Percentiles rank a stretch among this genome's conserved stretches.
Conservation (phyloP, 1,140 invertebrate genomes). For the Brachionus asplanchnoidis region DNA sequence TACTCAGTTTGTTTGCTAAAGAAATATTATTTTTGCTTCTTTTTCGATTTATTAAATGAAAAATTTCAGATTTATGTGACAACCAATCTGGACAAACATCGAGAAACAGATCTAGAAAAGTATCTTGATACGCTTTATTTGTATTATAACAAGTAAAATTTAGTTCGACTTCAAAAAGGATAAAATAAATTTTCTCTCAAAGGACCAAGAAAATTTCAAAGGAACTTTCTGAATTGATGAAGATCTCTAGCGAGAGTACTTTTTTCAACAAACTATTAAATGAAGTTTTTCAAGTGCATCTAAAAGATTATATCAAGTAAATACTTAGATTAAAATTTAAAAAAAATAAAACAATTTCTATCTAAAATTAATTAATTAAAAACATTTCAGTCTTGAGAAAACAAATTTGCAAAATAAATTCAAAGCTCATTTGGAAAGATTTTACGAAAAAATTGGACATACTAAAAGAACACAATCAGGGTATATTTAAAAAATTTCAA, state of each 20-base stretch:
- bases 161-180: neutral
- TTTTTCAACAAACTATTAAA: conserved; percentile 74
- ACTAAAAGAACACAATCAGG: conserved; percentile 31
- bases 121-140: conserved; percentile 83
- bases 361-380: neutral
- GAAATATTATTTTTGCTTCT: too few relatives aligned
- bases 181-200: neutral
- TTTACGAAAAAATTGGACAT: conserved; percentile 38
- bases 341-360: neutral
- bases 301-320: conserved; percentile 72
- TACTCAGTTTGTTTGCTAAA: too few relatives aligned
- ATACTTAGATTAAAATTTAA: conserved; percentile 41
- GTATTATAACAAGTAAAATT: conserved; percentile 69
- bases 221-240: conserved; percentile 67
- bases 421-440: conserved; percentile 19
- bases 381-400: neutral
- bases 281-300: conserved; percentile 75
- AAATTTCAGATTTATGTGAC: conserved; percentile 40
- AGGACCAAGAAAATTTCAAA: conserved; percentile 69
- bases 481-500: neutral
- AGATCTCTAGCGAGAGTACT: conserved; percentile 71
- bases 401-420: conserved; percentile 19
- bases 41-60: neutral
- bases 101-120: conserved; percentile 58
- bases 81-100: conserved; percentile 46